Conservation (phyloP, 2,113 vertebrate genomes). For the Drymodes brunneopygia region DNA sequence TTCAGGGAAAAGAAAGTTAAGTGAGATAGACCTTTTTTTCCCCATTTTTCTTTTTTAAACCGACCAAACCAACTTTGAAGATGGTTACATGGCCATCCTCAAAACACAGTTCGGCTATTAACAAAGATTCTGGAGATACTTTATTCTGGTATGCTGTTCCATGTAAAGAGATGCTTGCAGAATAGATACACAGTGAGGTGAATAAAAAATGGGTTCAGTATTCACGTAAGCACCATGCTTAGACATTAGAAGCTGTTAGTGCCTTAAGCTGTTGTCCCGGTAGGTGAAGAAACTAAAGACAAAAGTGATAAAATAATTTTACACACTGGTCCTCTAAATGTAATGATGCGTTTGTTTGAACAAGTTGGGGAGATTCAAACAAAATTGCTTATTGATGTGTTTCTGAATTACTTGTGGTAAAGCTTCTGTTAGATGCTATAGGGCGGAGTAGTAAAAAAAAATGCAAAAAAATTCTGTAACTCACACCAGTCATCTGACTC, state of each 20-base stretch:
- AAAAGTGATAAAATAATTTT: background rate
- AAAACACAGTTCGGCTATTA: background rate
- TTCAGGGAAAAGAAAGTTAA: background rate
- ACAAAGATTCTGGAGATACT: background rate
- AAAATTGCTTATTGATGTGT: background rate
- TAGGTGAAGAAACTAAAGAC: background rate
- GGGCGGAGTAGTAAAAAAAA: background rate
- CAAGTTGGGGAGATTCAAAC: background rate
- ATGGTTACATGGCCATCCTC: background rate
- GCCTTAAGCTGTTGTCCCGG: background rate
- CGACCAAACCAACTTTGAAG: background rate
- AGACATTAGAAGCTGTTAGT: background rate
- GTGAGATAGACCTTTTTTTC: background rate
- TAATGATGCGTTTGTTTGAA: background rate
- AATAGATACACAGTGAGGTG: background rate
- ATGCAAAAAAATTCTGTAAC: rapidly evolving
- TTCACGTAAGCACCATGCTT: rapidly evolving
- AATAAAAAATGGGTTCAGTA: background rate
- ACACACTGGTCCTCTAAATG: background rate
- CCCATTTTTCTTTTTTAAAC: background rate
- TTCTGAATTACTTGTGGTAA: background rate
- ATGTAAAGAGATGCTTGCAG: background rate
- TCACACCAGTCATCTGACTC: background rate
- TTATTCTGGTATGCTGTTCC: background rate
- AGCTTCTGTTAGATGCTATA: background rate